Conservation (phyloP, 2,797 vertebrate species). For the Smutsia gigantea region DNA sequence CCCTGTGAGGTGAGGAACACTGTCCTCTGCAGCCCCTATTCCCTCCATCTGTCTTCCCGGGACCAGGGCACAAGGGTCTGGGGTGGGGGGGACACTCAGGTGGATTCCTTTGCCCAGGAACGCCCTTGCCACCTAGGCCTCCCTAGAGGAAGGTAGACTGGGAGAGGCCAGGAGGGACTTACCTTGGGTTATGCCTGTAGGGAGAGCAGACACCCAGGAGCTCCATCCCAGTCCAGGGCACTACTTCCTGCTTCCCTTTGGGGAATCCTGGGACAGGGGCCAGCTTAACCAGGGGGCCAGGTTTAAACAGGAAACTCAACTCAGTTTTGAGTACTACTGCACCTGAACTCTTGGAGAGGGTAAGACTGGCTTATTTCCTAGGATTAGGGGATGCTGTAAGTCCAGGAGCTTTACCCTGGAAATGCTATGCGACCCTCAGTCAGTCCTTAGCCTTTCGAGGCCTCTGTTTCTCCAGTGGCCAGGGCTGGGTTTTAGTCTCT, state of each 20-base stretch:
- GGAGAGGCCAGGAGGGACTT: neutral
- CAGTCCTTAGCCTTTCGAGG: neutral
- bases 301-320: conserved; percentile 45
- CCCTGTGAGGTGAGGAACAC: conserved; percentile 78
- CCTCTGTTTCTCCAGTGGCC: neutral
- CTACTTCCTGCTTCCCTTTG: conserved; percentile 68
- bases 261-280: conserved; percentile 42
- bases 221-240: neutral
- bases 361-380: neutral
- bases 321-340: conserved; percentile 38
- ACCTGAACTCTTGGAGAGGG: conserved; percentile 28
- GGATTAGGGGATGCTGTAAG: neutral
- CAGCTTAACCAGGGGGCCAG: neutral
- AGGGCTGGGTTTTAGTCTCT: neutral
- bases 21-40: conserved; percentile 53
- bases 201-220: neutral
- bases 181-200: neutral
- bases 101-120: conserved; percentile 52
- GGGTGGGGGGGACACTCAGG: neutral
- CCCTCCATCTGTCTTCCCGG: neutral
- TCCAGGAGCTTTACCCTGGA: conserved; percentile 1
- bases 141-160: neutral
- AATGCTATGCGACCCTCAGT: neutral
- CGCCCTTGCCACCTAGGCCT: conserved; percentile 6
- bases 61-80: neutral